Base-by-base conservation (phyloP, 2,113 vertebrate species). In the Himantopus leucocephalus region DNA sequence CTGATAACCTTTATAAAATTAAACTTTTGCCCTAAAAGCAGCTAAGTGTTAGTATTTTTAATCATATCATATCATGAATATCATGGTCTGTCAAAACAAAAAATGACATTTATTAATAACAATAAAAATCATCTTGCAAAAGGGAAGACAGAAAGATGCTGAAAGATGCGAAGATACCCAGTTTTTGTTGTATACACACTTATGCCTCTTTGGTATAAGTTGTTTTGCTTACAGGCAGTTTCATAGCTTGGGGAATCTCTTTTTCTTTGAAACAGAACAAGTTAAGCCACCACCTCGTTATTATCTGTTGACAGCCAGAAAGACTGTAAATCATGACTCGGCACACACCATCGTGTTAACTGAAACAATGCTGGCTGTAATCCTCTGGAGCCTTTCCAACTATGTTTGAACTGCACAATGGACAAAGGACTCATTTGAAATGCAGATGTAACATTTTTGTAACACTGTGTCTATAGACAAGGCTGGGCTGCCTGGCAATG, bases 381-480 rank as follows among this genome's bases (percentile, higher is more conserved):
- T 96, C 62, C 78, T 68, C 24, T 92, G 81, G 88, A 96, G 74
- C 56, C 39, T 78, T 95, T 91, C 90, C 81, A 95, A 58, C 19
- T 32, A 55, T 35, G 67, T 91, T 91, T 93, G 91, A 91, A 89
- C 82, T 85, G 58, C n/a, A 93, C 66, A 93, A 79, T 83, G 43
- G 96, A 97, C 48, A 94, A 95, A 95, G 64, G 27, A 55, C 47
- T 97, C 52, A 89, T 97, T 96, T 97, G 90, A 97, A 97, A 97
- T 97, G 89, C 81, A 98, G 91, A 94, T 95, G 86, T 74, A 95
- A 91, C 81, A 62, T 94, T 91, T 97, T 76, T 93, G 37, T 85
- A 48, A 41, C 71, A 66, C 58, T 85, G 21, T 95, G 71, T 94
- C 93, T 92, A 72, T 39, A 90, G 93, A 95, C 66, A 97, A 70